Conservation (phyloP, 2,888 invertebrate species). For the Lobophora halterata region DNA sequence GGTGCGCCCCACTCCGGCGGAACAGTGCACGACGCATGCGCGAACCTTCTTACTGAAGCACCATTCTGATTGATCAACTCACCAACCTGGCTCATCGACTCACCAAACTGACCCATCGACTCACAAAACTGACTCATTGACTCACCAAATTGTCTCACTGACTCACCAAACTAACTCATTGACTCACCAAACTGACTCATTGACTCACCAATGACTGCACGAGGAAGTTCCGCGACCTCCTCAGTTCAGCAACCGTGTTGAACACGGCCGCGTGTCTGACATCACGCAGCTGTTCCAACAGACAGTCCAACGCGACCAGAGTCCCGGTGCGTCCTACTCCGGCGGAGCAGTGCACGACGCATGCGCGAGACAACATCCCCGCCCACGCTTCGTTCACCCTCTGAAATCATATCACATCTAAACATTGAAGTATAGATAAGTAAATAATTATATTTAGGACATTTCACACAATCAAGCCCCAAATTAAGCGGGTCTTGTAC, state of each 20-base stretch:
- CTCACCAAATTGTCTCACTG: no score
- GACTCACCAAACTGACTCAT: no score
- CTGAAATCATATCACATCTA: no score
- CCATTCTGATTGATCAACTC: no score
- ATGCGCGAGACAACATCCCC: conserved; percentile 90
- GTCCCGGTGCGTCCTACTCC: conserved; percentile 98
- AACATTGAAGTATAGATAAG: no score
- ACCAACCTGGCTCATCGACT: no score
- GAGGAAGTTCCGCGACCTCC: conserved; percentile 95
- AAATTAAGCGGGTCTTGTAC: no score
- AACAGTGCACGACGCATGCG: conserved; percentile 93
- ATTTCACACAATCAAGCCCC: no score
- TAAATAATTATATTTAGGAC: no score
- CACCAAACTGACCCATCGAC: no score
- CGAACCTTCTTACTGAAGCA: conserved; percentile 91
- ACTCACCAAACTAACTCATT: no score
- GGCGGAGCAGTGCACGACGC: conserved; percentile 94
- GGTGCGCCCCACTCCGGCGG: conserved; percentile 95
- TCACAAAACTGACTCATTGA: no score
- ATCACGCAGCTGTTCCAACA: conserved; percentile 91
- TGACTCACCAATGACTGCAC: conserved; percentile 86
- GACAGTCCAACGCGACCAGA: conserved; percentile 93
- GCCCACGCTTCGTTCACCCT: conserved; percentile 93
- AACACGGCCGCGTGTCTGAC: conserved; percentile 93
- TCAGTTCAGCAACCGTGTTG: conserved; percentile 93